Conservation (phyloP, 2,888 invertebrate species). For the Drosophila quinaria region DNA sequence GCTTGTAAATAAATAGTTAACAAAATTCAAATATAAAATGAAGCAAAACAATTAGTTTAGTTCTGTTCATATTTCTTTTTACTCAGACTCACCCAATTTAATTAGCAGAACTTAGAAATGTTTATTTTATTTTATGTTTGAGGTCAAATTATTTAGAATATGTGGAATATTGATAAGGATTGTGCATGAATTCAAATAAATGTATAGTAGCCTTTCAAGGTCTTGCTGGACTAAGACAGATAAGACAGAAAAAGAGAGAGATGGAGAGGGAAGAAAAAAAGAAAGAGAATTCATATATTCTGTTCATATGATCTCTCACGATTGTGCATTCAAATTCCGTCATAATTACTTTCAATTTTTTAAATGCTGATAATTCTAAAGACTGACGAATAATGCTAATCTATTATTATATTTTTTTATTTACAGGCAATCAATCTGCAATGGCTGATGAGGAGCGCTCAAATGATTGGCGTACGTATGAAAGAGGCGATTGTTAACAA, state of each 20-base stretch:
- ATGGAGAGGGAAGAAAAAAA: background rate
- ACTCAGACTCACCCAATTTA: too few species aligned
- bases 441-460: constrained; percentile 69
- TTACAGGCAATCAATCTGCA: constrained; percentile 67
- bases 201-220: background rate
- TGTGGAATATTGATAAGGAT: background rate
- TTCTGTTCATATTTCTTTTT: too few species aligned
- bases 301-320: background rate
- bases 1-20: too few species aligned
- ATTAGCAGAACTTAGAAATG: too few species aligned
- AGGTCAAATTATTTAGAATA: too few species aligned
- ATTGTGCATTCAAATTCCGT: background rate
- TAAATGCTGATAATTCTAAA: background rate
- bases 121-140: too few species aligned
- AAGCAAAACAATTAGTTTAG: too few species aligned
- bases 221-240: background rate
- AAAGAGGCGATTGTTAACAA: constrained; percentile 16
- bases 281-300: background rate
- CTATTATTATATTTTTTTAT: constrained; percentile 51
- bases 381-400: constrained; percentile 41
- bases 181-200: background rate
- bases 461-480: constrained; percentile 66
- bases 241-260: background rate
- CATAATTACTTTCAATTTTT: background rate
- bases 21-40: too few species aligned